A percentile compares a stretch with the other conserved stretches of the same genome.
phyloP scores from a whole-genome alignment of 2,797 vertebrate genomes.

The Apodemus agrarius region DNA sequence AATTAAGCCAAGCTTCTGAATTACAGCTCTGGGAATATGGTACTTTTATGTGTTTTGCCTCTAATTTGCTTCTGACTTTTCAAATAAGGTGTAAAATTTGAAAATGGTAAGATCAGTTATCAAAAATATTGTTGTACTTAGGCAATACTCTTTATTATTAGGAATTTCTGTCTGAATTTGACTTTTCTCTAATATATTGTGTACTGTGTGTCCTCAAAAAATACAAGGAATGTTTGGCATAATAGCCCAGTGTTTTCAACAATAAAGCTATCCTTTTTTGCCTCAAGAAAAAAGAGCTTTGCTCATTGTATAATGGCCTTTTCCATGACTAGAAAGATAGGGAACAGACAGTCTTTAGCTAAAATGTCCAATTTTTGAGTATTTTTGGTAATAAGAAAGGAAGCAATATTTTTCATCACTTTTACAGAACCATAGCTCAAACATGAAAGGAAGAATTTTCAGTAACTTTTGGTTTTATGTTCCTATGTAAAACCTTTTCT shows the following conservation, averaged over 20 bases:
- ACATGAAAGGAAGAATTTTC: slow-evolving; percentile 50
- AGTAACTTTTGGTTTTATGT: slow-evolving; percentile 50
- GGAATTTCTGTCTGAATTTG: slow-evolving; percentile 72
- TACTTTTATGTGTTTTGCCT: slow-evolving; percentile 57
- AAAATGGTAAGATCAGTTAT: slow-evolving; percentile 64
- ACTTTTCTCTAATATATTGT: slow-evolving; percentile 81
- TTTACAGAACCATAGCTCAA: not conserved
- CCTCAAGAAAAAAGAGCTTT: slow-evolving; percentile 83
- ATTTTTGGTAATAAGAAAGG: slow-evolving; percentile 29
- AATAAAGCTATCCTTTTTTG: slow-evolving; percentile 85
- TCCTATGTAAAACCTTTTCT: slow-evolving; percentile 53
- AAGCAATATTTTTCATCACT: slow-evolving; percentile 31
- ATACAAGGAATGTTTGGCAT: slow-evolving; percentile 84
- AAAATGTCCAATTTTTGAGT: slow-evolving; percentile 56
- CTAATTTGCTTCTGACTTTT: slow-evolving; percentile 66
- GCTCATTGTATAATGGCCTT: slow-evolving; percentile 71
- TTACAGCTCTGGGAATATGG: slow-evolving; percentile 54
- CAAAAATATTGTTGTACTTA: slow-evolving; percentile 81
- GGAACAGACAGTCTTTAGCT: slow-evolving; percentile 59
- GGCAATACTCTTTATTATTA: slow-evolving; percentile 79
- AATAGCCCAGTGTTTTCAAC: slow-evolving; percentile 86
- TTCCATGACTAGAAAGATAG: slow-evolving; percentile 55
- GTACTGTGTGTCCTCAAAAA: slow-evolving; percentile 67
- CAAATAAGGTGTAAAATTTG: slow-evolving; percentile 66
- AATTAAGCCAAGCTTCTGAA: slow-evolving; percentile 53